Percentiles rank a stretch among this genome's conserved stretches.
phyloP scores from a whole-genome alignment of 2,113 vertebrate genomes.

The Mixornis gularis region DNA sequence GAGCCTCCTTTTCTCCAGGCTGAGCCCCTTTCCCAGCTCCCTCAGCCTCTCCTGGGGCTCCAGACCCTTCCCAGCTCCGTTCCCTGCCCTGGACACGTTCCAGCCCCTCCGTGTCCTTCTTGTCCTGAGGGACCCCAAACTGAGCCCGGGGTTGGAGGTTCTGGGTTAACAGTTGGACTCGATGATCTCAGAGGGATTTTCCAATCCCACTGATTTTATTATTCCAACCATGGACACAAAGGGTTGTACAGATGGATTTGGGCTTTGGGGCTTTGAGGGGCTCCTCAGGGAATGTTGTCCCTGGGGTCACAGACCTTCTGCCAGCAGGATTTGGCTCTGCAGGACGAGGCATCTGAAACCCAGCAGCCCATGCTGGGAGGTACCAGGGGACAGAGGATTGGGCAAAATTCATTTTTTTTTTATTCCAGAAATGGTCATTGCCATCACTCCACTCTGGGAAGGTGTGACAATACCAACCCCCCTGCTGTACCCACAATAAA shows the following conservation, averaged over 20 bases:
- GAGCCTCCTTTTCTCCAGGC: background rate
- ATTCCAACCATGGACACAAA: background rate
- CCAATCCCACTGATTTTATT: background rate
- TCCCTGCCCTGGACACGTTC: rapidly evolving
- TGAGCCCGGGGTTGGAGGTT: background rate
- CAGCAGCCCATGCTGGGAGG: background rate
- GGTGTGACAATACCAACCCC: background rate
- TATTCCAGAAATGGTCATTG: background rate
- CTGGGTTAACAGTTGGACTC: background rate
- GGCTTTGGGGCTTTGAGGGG: background rate
- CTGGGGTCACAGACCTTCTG: background rate
- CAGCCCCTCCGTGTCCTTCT: background rate
- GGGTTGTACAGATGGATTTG: background rate
- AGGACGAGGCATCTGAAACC: background rate
- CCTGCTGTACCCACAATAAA: background rate
- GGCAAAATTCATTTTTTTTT: background rate
- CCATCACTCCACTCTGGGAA: background rate
- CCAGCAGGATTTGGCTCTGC: background rate
- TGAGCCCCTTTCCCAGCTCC: background rate
- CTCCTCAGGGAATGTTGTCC: background rate
- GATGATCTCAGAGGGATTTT: background rate
- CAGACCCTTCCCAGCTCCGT: background rate
- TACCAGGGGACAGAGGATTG: background rate
- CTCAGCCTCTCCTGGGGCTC: background rate
- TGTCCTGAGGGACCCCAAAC: background rate